Base-by-base conservation (phyloP, 2,888 invertebrate genomes). In the Stenichneumon culpator region DNA sequence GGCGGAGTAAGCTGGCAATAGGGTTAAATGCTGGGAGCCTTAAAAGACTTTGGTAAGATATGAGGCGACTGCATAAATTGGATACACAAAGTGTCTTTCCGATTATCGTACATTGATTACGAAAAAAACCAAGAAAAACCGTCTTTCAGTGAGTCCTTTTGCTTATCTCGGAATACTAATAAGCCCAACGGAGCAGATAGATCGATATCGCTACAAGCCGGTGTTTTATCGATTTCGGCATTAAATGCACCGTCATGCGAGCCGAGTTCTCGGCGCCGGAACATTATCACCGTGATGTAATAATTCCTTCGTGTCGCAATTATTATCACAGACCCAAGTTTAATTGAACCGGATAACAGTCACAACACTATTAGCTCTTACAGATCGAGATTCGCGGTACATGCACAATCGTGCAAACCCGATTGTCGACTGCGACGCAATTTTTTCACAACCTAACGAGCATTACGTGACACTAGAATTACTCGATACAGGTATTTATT, bases 231-330 rank as follows among this genome's bases (percentile, higher is more conserved):
- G 28, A 63, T 47, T 25, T n/a, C 72, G 22, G 39, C 22, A 25
- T 54, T 54, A 9, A 9, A 54, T 16, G n/a, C 39, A 74, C 60
- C 44, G 47, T 39, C 74, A 74, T 63, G 74, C 74, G 39, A 74
- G 1, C 63, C 11, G 47, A 63, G 65, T 75, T 75, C 47, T 5
- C 63, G 50, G 14, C 32, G 28, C 14, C 19, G 7, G 14, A 47
- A 47, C 60, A 44, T 63, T 63, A 63, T 57, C 63, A 5, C 32
- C 6, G 44, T 47, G 19, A 65, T 50, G 36, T 65, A 75, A 73
- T 50, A 57, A 47, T 25, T 19, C 50, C 32, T 52, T 19, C 65
- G 36, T 36, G 50, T 50, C 65, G 65, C 50, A 65, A 65, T 65
- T 65, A 75, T 75, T 65, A 36, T 57, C 25, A 4, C 28, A 2